Conservation (phyloP, 2,797 vertebrate species). For the Novumbra hubbsi region DNA sequence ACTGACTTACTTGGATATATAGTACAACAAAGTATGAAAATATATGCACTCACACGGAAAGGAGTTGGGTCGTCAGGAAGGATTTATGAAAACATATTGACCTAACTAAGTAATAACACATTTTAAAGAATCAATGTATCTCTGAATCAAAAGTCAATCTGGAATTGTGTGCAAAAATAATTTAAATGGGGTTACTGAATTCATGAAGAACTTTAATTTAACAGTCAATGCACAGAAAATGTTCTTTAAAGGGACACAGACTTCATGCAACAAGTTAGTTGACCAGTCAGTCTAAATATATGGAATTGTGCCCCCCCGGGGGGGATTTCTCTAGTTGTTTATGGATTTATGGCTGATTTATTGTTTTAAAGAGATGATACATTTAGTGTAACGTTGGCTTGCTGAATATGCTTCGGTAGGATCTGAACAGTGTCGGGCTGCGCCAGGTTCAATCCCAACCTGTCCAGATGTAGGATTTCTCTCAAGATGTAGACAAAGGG, state of each 20-base stretch:
- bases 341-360: constrained; percentile 12
- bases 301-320: background rate
- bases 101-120: too few species aligned
- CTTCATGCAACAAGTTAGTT: background rate
- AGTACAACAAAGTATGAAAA: too few species aligned
- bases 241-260: background rate
- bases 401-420: background rate
- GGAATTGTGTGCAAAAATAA: too few species aligned
- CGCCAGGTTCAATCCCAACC: background rate
- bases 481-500: background rate
- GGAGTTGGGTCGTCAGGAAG: too few species aligned
- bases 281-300: background rate
- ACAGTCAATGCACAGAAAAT: background rate
- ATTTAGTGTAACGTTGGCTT: background rate
- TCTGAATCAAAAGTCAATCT: too few species aligned
- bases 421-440: background rate
- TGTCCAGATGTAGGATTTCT: background rate
- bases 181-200: too few species aligned
- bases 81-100: too few species aligned
- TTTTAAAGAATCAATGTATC: too few species aligned
- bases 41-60: too few species aligned
- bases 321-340: constrained; percentile 2
- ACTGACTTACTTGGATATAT: too few species aligned
- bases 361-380: constrained; percentile 11
- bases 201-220: too few species aligned